Evolutionary conservation across 1,140 invertebrate species (phyloP).

Genomic region (Drosophila murphyi): DNA sequence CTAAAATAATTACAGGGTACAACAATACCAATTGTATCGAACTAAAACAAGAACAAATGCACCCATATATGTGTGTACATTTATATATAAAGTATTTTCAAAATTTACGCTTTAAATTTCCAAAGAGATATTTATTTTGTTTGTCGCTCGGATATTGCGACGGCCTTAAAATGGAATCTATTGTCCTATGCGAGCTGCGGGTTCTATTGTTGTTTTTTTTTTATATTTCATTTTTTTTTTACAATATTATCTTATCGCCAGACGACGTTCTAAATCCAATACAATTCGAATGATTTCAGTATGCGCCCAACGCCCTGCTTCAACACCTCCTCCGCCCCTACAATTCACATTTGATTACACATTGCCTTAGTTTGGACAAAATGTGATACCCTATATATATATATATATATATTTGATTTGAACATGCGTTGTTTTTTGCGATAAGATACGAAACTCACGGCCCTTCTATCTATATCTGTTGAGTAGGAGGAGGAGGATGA

Average conservation of each 20-base stretch:
- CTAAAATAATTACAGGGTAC: not conserved
- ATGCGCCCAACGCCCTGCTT: no score
- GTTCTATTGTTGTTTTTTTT: not conserved
- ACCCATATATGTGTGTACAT: not conserved
- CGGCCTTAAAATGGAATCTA: constrained; percentile 37
- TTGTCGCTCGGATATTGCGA: not conserved
- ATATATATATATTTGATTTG: constrained; percentile 26
- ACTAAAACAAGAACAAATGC: constrained; percentile 14
- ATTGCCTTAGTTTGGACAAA: constrained; percentile 27
- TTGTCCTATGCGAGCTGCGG: constrained; percentile 18
- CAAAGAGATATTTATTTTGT: not conserved
- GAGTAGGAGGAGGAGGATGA: no score
- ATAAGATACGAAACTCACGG: constrained; percentile 35
- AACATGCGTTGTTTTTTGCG: constrained; percentile 48
- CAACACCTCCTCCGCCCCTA: not conserved
- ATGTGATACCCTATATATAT: constrained; percentile 6
- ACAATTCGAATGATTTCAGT: constrained; percentile 25
- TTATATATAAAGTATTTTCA: not conserved
- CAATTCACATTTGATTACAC: constrained; percentile 19
- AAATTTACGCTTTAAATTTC: constrained; percentile 9
- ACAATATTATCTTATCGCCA: constrained; percentile 41
- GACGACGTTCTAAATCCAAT: constrained; percentile 39
- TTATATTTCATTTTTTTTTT: not conserved
- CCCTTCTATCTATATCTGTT: no score
- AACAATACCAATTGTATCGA: constrained; percentile 12